Evolutionary conservation across 2,797 vertebrate species (phyloP), one percentile per base, ranked within the genome.

Genomic region (Lacerta viridis): DNA sequence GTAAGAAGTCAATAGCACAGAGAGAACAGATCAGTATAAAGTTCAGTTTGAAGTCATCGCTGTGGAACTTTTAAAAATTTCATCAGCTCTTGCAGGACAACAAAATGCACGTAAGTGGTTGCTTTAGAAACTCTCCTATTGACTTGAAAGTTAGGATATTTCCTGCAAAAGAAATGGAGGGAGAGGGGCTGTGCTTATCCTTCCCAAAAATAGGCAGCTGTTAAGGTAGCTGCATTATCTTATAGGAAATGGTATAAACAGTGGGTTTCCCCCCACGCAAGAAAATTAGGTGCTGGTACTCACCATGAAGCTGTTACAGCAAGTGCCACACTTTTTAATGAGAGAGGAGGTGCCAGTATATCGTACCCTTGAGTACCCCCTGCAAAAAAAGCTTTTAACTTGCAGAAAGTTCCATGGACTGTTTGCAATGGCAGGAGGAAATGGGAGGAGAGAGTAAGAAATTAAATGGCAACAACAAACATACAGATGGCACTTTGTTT

Each of bases 1-100:
- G 43, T 64, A 78, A 71, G 66, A 39, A 79, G 55, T 41, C 66
- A 74, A 13, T 76, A 0, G 10, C 86, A 0, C 10, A 43, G 5
- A 74, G 23, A 1, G 66, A 15, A 41, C 87, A 41, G 8, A 46
- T 1, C 13, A 69, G 20, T 0, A 0, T 74, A 5, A 7, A 20
- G 1, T 39, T 80, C 46, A 59, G 83, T 82, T 84, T 33, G 43
- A 76, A 64, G 0, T 59, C 36, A 75, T 1, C 29, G 5, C n/a
- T 59, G 41, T 89, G 2, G 20, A 84, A 23, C 7, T 43, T 72
- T 92, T 71, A 4, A 36, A 25, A 55, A 50, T 15, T 85, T 68
- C 61, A 68, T 68, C 36, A 46, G n/a, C 69, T 86, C 33, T 25
- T 78, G 43, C 23, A 43, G 1, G 39, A 13, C 41, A 41, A 41